Conservation (phyloP, 30 jellyfish, hydroid and myxozoan genomes). For the Phacellophora camtschatica region DNA sequence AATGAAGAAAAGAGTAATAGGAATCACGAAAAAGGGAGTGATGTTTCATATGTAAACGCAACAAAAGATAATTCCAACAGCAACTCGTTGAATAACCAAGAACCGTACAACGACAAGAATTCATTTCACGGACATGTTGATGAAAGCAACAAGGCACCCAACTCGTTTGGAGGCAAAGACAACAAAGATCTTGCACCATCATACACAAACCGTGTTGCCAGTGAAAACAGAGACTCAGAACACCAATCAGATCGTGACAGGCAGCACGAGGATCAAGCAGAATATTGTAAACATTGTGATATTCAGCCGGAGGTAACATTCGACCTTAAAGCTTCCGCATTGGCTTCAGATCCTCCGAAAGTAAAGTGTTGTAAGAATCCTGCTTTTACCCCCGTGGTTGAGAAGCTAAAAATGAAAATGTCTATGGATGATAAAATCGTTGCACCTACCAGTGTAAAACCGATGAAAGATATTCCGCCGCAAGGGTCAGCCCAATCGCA, state of each 20-base stretch:
- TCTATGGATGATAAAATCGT: neutral
- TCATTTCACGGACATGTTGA: neutral
- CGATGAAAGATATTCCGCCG: neutral
- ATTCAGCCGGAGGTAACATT: slow-evolving; percentile 44
- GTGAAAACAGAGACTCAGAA: too few relatives aligned
- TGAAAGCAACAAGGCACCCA: neutral
- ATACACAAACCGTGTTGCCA: too few relatives aligned
- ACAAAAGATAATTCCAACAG: too few relatives aligned
- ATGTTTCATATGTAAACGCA: too few relatives aligned
- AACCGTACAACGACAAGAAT: neutral
- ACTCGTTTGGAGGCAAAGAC: too few relatives aligned
- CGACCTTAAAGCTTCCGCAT: slow-evolving; percentile 37
- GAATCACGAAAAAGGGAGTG: too few relatives aligned
- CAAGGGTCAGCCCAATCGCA: neutral
- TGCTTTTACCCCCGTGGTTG: slow-evolving; percentile 45
- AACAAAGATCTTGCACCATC: too few relatives aligned
- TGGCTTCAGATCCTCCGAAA: slow-evolving; percentile 23
- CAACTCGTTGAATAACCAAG: too few relatives aligned
- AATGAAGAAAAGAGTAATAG: neutral
- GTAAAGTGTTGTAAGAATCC: slow-evolving; percentile 38
- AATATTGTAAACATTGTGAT: slow-evolving; percentile 50
- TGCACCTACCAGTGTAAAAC: neutral
- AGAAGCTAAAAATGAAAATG: slow-evolving; percentile 6
- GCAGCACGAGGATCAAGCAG: too few relatives aligned
- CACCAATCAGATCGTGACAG: too few relatives aligned